Evolutionary conservation across 2,797 vertebrate species (phyloP).

Genomic region (Geotrypetes seraphini): DNA sequence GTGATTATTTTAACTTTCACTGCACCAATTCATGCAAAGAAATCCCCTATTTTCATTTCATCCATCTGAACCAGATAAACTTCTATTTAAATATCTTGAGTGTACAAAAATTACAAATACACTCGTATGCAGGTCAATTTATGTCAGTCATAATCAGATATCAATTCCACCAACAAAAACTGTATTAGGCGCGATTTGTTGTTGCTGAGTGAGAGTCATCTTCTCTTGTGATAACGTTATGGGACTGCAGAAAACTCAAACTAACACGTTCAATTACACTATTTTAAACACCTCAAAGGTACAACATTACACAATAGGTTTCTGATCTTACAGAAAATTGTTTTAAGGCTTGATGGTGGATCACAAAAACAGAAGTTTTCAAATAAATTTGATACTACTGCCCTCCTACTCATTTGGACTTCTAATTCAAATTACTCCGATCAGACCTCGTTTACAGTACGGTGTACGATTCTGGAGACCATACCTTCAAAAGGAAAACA

Average conservation of each 20-base stretch:
- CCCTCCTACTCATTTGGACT: no score
- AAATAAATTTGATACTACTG: no score
- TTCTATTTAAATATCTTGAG: not conserved
- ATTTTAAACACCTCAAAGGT: no score
- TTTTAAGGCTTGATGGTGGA: no score
- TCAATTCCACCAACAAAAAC: constrained; percentile 93
- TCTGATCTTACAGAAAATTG: no score
- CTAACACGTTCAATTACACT: no score
- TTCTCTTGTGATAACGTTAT: constrained; percentile 45
- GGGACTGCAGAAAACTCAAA: constrained; percentile 38
- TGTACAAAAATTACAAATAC: not conserved
- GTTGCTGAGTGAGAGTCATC: constrained; percentile 33
- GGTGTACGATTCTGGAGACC: no score
- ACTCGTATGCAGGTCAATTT: constrained; percentile 9
- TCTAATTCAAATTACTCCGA: no score
- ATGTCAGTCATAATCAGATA: constrained; percentile 65
- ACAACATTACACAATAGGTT: no score
- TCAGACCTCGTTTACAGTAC: no score
- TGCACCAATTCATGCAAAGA: constrained; percentile 72
- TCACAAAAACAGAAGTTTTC: no score
- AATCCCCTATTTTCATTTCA: constrained; percentile 76
- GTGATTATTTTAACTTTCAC: constrained; percentile 94
- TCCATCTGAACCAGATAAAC: constrained; percentile 59
- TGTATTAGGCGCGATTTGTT: constrained; percentile 80
- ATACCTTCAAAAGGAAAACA: no score